Conservation (phyloP, 2,113 vertebrate genomes). For the Falcunculus frontatus region DNA sequence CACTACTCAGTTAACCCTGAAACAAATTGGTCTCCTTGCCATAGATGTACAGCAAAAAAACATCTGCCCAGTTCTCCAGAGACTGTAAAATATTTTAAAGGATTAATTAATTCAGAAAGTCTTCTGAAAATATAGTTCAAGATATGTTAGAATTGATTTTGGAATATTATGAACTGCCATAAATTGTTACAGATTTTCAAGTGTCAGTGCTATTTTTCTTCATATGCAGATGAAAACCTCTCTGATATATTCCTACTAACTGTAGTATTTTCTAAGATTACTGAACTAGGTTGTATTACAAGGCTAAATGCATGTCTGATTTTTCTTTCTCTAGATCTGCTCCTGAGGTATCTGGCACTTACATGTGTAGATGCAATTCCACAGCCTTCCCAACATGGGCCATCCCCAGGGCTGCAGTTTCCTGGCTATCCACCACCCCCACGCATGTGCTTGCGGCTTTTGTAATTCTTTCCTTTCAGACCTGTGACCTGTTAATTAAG, state of each 20-base stretch:
- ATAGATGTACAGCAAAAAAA: neutral
- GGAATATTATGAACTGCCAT: neutral
- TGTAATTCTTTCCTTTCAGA: neutral
- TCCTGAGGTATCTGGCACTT: neutral
- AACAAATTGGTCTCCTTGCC: neutral
- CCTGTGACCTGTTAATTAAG: neutral
- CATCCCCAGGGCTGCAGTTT: neutral
- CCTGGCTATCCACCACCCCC: rapidly evolving
- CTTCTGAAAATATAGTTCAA: neutral
- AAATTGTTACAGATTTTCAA: neutral
- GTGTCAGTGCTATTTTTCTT: neutral
- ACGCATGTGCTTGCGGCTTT: neutral
- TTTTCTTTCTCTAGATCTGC: neutral
- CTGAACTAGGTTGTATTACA: neutral
- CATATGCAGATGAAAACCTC: neutral
- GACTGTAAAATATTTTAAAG: neutral
- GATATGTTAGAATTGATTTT: neutral
- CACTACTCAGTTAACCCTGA: neutral
- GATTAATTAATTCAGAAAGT: neutral
- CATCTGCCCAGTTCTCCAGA: neutral
- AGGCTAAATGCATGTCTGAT: neutral
- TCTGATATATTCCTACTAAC: neutral
- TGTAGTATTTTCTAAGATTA: neutral
- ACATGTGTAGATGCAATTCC: neutral
- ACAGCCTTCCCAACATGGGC: neutral